Evolutionary conservation across 2,888 invertebrate species (phyloP), one percentile per base, ranked within the genome.

Genomic region (Podotricha telesiphe): DNA sequence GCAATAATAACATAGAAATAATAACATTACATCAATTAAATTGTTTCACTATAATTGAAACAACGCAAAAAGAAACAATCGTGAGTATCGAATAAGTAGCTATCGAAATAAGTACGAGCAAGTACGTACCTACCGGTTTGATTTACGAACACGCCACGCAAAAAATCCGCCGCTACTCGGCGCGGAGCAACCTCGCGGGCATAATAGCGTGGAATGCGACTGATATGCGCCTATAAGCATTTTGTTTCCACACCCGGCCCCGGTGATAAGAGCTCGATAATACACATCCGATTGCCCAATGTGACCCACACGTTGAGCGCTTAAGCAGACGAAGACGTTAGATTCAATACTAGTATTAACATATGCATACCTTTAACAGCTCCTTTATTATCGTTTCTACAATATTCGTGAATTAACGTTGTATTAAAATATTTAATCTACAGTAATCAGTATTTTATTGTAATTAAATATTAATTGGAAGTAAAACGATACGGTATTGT

Each of bases 131-230:
- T 87, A 90, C 91, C 88, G 89, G 89, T 91, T 90, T 85, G 84
- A 88, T 88, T 88, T 87, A 85, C 81, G 86, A 86, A 79, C 84
- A 81, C 79, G 82, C 80, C 80, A 80, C 81, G 85, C 87, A 91
- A 92, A 92, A 91, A 92, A 90, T 81, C 89, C 86, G 89, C 89
- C 87, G 88, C 88, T 88, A 86, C 83, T 78, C 83, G 79, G 78
- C 79, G 80, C 80, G 79, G 77, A 76, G 77, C 76, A 77, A 87
- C 87, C 86, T 87, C 84, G 85, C 83, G 82, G 84, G 84, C 86
- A 88, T 89, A 89, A 89, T 89, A 87, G 87, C 83, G 80, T 77
- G 75, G 78, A 78, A 80, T 76, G 75, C 73, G 75, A 71, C 65
- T 79, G 75, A 80, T 81, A 80, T 80, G 81, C 74, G 71, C 63